phyloP scores from a whole-genome alignment of 2,888 invertebrate species.

The Drosophila melanosoma region DNA sequence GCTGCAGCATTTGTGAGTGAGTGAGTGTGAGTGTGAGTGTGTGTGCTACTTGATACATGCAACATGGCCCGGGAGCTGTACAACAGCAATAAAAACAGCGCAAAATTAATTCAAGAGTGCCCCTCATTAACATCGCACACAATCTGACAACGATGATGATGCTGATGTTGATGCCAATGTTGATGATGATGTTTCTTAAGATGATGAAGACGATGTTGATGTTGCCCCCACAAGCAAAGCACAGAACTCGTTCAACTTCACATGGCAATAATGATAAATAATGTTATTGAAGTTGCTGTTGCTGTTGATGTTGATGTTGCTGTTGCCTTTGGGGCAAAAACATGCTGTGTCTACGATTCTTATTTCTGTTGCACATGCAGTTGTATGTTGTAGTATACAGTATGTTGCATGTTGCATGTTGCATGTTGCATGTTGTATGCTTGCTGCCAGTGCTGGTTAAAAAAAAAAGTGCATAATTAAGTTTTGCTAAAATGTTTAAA shows the following conservation, averaged over 20 bases:
- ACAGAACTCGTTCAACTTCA: constrained; percentile 57
- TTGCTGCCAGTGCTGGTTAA: constrained; percentile 13
- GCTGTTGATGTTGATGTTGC: constrained; percentile 16
- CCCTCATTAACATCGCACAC: constrained; percentile 64
- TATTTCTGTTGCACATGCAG: constrained; percentile 27
- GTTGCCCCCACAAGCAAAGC: constrained; percentile 35
- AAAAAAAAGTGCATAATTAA: not conserved
- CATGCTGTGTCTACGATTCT: constrained; percentile 51
- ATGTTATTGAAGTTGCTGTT: constrained; percentile 29
- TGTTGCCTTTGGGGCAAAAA: constrained; percentile 26
- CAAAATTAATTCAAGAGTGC: constrained; percentile 61
- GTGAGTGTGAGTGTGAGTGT: constrained; percentile 5
- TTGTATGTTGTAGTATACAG: constrained; percentile 4
- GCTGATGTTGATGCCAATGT: constrained; percentile 18
- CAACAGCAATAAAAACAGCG: constrained; percentile 39
- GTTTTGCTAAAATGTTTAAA: not conserved
- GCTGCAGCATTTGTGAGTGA: constrained; percentile 14
- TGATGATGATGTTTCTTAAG: constrained; percentile 20
- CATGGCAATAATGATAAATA: constrained; percentile 38
- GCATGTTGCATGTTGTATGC: constrained; percentile 33
- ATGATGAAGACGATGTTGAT: constrained; percentile 2
- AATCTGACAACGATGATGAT: constrained; percentile 32
- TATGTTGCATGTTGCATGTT: constrained; percentile 18
- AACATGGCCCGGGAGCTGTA: constrained; percentile 43
- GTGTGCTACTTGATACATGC: constrained; percentile 38